Conservation (phyloP, 2,888 invertebrate genomes). For the Melieria crassipennis region DNA sequence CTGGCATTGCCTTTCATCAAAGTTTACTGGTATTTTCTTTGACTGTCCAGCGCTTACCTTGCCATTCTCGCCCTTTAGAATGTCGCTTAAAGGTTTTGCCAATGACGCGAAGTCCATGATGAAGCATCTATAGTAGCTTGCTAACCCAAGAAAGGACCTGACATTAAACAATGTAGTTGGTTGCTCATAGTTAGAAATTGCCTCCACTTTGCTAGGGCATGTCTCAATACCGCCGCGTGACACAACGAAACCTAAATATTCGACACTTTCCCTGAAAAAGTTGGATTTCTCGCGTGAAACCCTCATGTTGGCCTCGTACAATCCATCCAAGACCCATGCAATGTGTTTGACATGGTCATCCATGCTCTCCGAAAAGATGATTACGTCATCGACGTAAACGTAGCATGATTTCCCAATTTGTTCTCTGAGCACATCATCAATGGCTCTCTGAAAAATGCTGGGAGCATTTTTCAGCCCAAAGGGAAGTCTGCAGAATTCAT, state of each 20-base stretch:
- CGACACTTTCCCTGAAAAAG: constrained; percentile 21
- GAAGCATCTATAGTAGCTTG: constrained; percentile 1
- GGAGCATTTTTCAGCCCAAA: constrained; percentile 37
- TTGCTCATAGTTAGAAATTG: neutral
- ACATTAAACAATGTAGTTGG: constrained; percentile 17
- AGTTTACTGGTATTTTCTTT: too few species aligned
- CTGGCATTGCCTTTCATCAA: too few species aligned
- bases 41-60: constrained; percentile 23
- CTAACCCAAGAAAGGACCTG: too few species aligned
- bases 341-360: constrained; percentile 31
- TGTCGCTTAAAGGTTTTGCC: constrained; percentile 32
- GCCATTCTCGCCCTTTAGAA: constrained; percentile 35
- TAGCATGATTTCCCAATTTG: constrained; percentile 32
- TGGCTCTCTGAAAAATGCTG: constrained; percentile 32
- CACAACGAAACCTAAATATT: too few species aligned
- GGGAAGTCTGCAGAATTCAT: constrained; percentile 37
- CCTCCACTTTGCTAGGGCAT: too few species aligned
- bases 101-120: constrained; percentile 33
- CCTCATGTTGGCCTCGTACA: constrained; percentile 38
- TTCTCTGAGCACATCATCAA: constrained; percentile 29
- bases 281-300: constrained; percentile 34
- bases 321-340: constrained; percentile 25
- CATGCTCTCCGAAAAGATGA: constrained; percentile 32
- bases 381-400: constrained; percentile 32
- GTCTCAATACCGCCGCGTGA: too few species aligned